Evolutionary conservation across 2,888 invertebrate genomes (phyloP).

Genomic region (Thyatira batis): DNA sequence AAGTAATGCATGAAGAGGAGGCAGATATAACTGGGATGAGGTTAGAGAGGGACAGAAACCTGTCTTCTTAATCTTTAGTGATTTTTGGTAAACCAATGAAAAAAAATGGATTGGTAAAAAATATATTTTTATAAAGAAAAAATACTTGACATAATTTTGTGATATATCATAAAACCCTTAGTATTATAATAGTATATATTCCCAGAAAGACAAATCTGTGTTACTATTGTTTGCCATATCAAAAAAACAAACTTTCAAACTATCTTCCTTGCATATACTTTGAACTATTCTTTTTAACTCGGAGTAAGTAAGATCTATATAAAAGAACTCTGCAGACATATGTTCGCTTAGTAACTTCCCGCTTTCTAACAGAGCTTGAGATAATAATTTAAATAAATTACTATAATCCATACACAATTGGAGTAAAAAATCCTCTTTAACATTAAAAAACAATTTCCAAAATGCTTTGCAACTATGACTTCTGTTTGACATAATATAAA

Average conservation of each 20-base stretch:
- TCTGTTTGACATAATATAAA: conserved; percentile 44
- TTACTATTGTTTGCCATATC: conserved; percentile 69
- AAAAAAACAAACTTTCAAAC: conserved; percentile 64
- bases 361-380: conserved; percentile 63
- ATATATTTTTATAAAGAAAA: conserved; percentile 5
- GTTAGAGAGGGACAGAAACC: no score
- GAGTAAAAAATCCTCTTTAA: conserved; percentile 47
- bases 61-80: no score
- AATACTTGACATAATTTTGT: conserved; percentile 16
- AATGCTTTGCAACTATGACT: conserved; percentile 46
- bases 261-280: conserved; percentile 60
- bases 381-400: conserved; percentile 51
- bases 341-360: conserved; percentile 61
- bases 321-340: conserved; percentile 66
- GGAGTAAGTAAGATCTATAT: conserved; percentile 75
- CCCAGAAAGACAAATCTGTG: conserved; percentile 67
- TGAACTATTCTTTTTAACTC: conserved; percentile 70
- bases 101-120: no score
- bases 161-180: conserved; percentile 20
- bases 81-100: no score
- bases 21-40: no score
- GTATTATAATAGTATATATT: conserved; percentile 42
- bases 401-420: conserved; percentile 55
- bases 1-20: no score
- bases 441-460: conserved; percentile 58